Evolutionary conservation across 1,140 invertebrate species (phyloP).

Genomic region (Microplitis demolitor): DNA sequence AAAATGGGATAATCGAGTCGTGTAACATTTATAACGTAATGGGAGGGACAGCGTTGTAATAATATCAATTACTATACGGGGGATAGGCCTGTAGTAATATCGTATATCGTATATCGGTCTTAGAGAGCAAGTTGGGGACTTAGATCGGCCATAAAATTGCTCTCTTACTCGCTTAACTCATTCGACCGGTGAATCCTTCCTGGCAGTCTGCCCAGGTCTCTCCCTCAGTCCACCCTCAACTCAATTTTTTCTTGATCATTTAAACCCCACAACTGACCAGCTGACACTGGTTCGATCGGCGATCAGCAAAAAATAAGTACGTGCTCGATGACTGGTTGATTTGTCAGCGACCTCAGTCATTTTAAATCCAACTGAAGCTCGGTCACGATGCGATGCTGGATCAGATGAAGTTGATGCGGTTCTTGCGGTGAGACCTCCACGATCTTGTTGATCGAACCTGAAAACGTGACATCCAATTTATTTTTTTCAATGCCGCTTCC

Average conservation of each 20-base stretch:
- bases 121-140: too few relatives aligned
- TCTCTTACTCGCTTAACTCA: constrained; percentile 27
- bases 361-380: not conserved
- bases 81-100: constrained; percentile 27
- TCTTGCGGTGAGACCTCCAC: not conserved
- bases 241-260: constrained; percentile 11
- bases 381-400: constrained; percentile 16
- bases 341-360: constrained; percentile 13
- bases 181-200: not conserved
- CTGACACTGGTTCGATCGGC: constrained; percentile 35
- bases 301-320: not conserved
- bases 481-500: too few relatives aligned
- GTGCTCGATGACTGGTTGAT: constrained; percentile 37
- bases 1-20: constrained; percentile 48
- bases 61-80: constrained; percentile 48
- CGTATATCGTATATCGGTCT: not conserved
- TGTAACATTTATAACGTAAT: constrained; percentile 55
- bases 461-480: not conserved
- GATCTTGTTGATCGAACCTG: not conserved
- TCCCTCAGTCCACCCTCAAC: constrained; percentile 18
- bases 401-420: not conserved
- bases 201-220: not conserved
- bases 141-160: constrained; percentile 46
- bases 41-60: constrained; percentile 46
- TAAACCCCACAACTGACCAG: constrained; percentile 33